phyloP scores from a whole-genome alignment of 2,113 vertebrate genomes.

The Ia io region DNA sequence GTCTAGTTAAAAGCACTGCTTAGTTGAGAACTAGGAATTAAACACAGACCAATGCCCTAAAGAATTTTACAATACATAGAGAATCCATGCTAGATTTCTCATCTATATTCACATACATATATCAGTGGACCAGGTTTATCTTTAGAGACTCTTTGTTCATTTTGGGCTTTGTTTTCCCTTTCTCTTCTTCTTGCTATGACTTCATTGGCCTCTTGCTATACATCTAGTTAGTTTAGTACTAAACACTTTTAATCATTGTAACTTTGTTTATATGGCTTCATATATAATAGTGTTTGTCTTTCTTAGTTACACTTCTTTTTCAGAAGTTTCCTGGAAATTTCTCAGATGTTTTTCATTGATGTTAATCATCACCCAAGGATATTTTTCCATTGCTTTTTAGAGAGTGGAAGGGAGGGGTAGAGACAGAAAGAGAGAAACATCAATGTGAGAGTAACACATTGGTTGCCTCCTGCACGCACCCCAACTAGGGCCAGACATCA shows the following conservation, averaged over 20 bases:
- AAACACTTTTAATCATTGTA: neutral
- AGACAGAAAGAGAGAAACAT: no score
- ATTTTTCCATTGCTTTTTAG: no score
- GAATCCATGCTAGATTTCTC: neutral
- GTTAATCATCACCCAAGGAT: no score
- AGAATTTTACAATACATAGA: neutral
- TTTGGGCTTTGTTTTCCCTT: neutral
- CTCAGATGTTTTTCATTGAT: neutral
- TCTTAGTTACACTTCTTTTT: neutral
- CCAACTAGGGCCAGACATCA: no score
- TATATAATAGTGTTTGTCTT: neutral
- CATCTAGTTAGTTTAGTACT: neutral
- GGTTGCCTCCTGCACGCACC: no score
- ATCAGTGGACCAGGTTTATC: neutral
- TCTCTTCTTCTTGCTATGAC: neutral
- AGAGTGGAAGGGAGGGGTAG: no score
- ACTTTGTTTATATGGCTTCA: neutral
- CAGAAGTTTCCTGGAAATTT: slow-evolving; percentile 2
- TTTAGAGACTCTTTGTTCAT: neutral
- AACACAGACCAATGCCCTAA: neutral
- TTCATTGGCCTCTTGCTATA: neutral
- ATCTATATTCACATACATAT: neutral
- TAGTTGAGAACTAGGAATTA: neutral
- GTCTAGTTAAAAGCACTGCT: neutral
- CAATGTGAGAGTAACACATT: no score